A percentile compares a stretch with the other conserved stretches of the same genome.
These are phyloP conservation scores for Phylloscopus whistleri DNA, from an alignment of 2,113 vertebrate genomes.

Conservation along the genomic window DNA sequence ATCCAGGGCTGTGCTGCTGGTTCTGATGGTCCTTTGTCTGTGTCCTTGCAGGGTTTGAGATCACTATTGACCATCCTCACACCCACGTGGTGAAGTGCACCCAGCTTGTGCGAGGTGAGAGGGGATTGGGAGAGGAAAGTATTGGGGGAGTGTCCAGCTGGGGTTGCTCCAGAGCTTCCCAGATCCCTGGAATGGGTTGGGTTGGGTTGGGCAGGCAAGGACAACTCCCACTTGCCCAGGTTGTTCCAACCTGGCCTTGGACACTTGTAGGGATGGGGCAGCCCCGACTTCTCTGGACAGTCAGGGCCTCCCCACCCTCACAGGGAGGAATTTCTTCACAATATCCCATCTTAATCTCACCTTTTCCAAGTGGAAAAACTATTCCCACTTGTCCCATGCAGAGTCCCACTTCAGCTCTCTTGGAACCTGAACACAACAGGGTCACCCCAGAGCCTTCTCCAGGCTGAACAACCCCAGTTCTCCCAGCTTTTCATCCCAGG, in stretches of 20 bases:
- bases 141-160: not conserved
- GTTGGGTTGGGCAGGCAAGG: not conserved
- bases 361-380: not conserved
- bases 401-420: not conserved
- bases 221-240: not conserved
- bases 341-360: not conserved
- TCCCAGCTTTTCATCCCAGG: not conserved
- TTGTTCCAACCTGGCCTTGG: not conserved
- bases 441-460: not conserved
- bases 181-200: not conserved
- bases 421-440: not conserved
- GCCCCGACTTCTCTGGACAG: not conserved
- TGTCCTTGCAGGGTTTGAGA: conserved; percentile 88
- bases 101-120: conserved; percentile 93
- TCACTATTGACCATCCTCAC: conserved; percentile 97
- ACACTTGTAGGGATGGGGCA: not conserved
- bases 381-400: not conserved
- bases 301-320: not conserved
- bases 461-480: not conserved
- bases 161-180: not conserved
- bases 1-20: not conserved
- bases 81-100: conserved; percentile 98
- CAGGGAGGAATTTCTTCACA: not conserved
- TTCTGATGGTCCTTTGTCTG: not conserved
- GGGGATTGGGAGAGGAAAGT: not conserved